These are phyloP conservation scores for Anoplolepis gracilipes DNA, from an alignment of 1,140 invertebrate species.

Conservation along the genomic window DNA sequence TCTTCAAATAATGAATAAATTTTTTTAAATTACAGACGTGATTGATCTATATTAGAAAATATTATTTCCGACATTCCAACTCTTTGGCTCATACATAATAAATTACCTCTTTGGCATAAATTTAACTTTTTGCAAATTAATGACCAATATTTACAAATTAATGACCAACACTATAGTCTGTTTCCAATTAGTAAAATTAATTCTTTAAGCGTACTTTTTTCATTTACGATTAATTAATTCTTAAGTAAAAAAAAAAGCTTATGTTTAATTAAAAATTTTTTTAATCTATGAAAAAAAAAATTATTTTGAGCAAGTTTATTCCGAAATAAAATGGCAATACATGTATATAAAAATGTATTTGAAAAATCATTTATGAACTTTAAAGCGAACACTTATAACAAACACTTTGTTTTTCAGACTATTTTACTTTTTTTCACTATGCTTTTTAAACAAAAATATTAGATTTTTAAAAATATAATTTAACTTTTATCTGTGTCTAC, in stretches of 20 bases:
- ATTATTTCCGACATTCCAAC: background rate
- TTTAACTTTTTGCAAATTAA: background rate
- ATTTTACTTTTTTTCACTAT: background rate
- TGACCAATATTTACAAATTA: background rate
- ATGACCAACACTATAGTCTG: background rate
- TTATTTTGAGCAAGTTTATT: background rate
- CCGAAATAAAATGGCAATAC: background rate
- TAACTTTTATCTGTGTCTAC: no score
- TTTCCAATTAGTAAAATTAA: background rate
- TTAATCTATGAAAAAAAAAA: background rate
- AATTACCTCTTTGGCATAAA: background rate
- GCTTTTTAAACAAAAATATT: background rate
- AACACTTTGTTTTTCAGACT: background rate
- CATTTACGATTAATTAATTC: no score
- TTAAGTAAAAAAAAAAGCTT: background rate
- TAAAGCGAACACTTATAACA: no score
- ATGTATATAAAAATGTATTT: background rate
- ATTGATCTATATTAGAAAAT: background rate
- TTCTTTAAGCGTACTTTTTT: background rate
- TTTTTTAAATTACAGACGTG: constrained; percentile 6
- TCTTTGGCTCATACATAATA: background rate
- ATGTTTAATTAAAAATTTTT: no score
- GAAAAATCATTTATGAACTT: background rate
- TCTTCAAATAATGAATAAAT: constrained; percentile 3
- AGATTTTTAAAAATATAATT: constrained; percentile 1